A percentile compares a stretch with the other conserved stretches of the same genome.
Evolutionary conservation across 2,797 vertebrate genomes (phyloP).

Genomic region (Tauraco hartlaubi): DNA sequence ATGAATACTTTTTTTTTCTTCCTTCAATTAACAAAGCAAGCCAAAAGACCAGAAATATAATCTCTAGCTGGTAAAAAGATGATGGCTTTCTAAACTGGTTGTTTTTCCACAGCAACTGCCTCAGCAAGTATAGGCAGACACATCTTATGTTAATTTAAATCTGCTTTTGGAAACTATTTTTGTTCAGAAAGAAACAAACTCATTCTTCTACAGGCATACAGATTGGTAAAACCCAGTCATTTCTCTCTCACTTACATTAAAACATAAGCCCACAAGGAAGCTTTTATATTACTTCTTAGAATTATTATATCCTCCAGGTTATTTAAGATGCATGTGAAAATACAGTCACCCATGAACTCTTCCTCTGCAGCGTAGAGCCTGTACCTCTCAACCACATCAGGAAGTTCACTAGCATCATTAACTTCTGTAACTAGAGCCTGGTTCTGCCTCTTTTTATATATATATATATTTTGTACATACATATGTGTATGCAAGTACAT

Average conservation of each 20-base stretch:
- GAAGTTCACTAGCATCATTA: background rate
- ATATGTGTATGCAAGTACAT: background rate
- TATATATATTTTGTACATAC: background rate
- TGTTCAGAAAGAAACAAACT: background rate
- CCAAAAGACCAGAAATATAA: background rate
- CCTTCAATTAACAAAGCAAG: background rate
- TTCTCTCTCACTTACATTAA: background rate
- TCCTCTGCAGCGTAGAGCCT: background rate
- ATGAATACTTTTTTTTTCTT: background rate
- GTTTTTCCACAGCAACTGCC: background rate
- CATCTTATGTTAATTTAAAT: background rate
- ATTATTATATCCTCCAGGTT: background rate
- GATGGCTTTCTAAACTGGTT: background rate
- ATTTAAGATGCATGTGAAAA: background rate
- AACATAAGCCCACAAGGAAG: background rate
- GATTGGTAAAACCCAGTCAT: background rate
- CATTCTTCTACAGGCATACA: background rate
- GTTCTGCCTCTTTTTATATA: background rate
- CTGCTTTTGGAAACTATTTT: slow-evolving; percentile 1
- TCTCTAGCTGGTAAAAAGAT: background rate
- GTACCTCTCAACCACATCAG: background rate
- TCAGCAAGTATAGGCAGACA: background rate
- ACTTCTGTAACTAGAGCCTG: background rate
- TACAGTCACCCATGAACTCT: background rate
- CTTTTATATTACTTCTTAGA: background rate